These are phyloP conservation scores for Microctonus aethiopoides DNA, from an alignment of 2,888 invertebrate genomes.

Conservation along the genomic window DNA sequence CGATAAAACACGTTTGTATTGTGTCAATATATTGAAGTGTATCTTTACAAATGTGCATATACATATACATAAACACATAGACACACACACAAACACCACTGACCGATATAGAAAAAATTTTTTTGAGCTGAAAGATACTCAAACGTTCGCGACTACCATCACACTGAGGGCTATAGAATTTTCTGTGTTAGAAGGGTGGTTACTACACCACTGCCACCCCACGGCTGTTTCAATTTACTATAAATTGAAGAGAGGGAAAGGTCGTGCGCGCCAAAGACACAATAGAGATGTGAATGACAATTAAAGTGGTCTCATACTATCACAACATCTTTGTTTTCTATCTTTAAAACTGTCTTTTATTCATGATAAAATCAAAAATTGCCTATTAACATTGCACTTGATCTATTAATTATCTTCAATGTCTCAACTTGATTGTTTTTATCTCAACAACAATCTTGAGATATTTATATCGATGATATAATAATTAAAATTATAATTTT, in stretches of 20 bases:
- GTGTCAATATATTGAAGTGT: neutral
- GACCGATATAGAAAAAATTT: neutral
- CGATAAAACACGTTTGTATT: neutral
- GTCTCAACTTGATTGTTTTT: too few species aligned
- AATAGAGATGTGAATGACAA: neutral
- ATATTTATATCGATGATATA: too few species aligned
- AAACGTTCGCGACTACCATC: conserved; percentile 52
- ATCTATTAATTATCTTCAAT: too few species aligned
- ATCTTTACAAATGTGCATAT: too few species aligned
- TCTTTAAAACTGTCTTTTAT: too few species aligned
- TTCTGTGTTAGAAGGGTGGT: conserved; percentile 32
- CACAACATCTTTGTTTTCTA: neutral
- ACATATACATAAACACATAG: neutral
- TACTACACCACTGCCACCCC: conserved; percentile 53
- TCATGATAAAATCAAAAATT: too few species aligned
- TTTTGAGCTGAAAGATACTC: conserved; percentile 31
- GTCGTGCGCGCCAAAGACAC: neutral
- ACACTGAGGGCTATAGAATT: conserved; percentile 54
- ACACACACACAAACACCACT: neutral
- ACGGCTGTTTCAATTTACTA: conserved; percentile 48
- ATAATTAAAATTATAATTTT: too few species aligned
- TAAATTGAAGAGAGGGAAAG: conserved; percentile 20
- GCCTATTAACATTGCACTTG: too few species aligned
- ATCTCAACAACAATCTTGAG: too few species aligned
- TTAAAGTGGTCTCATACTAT: neutral